Base-by-base conservation (phyloP, 1,140 invertebrate genomes). In the Bombus balteatus region DNA sequence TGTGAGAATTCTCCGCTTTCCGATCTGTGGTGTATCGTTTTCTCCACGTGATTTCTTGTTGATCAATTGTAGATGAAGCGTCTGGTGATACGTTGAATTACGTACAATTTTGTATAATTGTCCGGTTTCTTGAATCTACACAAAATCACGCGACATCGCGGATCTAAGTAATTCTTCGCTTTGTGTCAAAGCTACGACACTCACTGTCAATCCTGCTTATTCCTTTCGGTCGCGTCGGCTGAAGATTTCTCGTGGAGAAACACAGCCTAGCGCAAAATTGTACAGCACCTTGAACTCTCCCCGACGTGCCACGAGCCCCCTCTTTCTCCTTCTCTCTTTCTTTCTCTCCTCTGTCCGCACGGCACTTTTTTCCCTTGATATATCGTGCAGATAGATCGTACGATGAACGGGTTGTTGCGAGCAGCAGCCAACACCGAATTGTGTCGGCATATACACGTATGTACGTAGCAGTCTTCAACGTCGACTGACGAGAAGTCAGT, bases 401-500 rank as follows among this genome's bases (percentile, higher is more conserved):
- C 43, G 59, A 41, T 34, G 86, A 66, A n/a, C 72, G 76, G 66
- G 25, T 25, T 62, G 28, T 62, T 71, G 65, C 28, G 18, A 65
- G 73, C 39, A 65, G 73, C 37, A 65, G 73, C 37, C 57, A 32
- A 43, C 34, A 59, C 65, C 37, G 78, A 73, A 68, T 83, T 41
- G 72, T 84, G 66, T 65, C 41, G 68, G 47, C 76, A 59, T 90
- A 80, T 59, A 76, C 70, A 83, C 85, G 81, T 79, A 81, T 83
- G 81, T 84, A 87, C 91, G 88, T 88, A 90, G 82, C 89, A 85
- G 86, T 91, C 90, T 91, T 91, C 80, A 89, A 87, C 92, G 89
- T 86, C 92, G 83, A 92, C 92, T 91, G 91, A 90, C 89, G 92
- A 92, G 87, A 83, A 89, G 87, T 86, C 90, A 82, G 85, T 90